Evolutionary conservation across 2,113 vertebrate species (phyloP).

Genomic region (Gymnocephalus cernua): DNA sequence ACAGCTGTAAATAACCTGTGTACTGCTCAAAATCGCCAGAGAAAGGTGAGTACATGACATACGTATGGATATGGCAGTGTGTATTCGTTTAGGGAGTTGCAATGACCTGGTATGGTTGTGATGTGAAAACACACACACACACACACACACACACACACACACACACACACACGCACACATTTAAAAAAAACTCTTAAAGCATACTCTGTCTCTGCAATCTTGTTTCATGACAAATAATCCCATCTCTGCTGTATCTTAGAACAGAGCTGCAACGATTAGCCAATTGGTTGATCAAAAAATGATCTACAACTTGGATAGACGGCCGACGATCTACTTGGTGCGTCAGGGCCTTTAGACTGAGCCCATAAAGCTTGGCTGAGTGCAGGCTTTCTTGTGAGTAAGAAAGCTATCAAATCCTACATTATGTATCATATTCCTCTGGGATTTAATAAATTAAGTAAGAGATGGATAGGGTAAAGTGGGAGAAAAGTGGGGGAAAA

Average conservation of each 20-base stretch:
- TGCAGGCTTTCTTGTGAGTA: background rate
- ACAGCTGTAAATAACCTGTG: conserved; percentile 56
- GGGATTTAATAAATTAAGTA: conserved; percentile 31
- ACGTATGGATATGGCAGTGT: background rate
- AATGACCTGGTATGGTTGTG: background rate
- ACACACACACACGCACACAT: background rate
- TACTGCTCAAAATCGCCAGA: background rate
- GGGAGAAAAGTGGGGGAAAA: background rate
- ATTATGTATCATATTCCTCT: conserved; percentile 18
- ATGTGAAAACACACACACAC: background rate
- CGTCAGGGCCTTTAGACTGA: background rate
- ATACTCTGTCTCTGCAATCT: background rate
- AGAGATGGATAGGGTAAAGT: background rate
- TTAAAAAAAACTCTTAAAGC: too few species aligned
- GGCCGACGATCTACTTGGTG: too few species aligned
- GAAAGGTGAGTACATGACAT: background rate
- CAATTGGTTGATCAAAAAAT: background rate
- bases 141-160: background rate
- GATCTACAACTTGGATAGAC: too few species aligned
- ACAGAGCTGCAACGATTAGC: background rate
- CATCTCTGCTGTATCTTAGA: background rate
- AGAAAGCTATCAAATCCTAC: conserved; percentile 23
- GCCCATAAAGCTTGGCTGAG: conserved; percentile 5
- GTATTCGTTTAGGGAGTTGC: background rate
- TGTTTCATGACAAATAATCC: background rate